A percentile compares a stretch with the other conserved stretches of the same genome.
Evolutionary conservation across 2,797 vertebrate species (phyloP).

Genomic region (Halcyon chelicuti): DNA sequence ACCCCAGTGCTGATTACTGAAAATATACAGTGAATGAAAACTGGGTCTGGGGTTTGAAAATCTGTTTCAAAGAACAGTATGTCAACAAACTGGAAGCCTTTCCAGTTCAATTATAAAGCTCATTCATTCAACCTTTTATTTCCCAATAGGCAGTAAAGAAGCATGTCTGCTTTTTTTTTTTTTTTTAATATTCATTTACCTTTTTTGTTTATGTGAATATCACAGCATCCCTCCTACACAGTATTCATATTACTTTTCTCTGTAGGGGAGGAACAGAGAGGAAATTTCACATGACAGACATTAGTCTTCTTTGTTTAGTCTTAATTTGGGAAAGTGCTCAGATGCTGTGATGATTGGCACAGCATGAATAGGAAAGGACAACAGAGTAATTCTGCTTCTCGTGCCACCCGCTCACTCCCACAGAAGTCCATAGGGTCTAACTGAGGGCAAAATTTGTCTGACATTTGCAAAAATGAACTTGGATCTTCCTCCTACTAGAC

Average conservation of each 20-base stretch:
- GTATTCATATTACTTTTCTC: neutral
- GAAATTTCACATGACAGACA: slow-evolving; percentile 4
- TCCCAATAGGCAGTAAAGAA: neutral
- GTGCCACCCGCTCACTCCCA: neutral
- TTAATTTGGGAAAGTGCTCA: slow-evolving; percentile 18
- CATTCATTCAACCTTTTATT: neutral
- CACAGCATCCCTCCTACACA: neutral
- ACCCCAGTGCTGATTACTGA: neutral
- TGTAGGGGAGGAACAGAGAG: neutral
- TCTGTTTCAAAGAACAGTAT: neutral
- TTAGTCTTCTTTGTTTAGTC: slow-evolving; percentile 24
- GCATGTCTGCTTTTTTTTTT: neutral
- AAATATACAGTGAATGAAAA: neutral
- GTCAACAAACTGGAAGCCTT: slow-evolving; percentile 1
- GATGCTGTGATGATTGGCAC: slow-evolving; percentile 16
- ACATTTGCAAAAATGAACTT: neutral
- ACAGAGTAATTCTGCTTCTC: neutral
- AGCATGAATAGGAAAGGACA: neutral
- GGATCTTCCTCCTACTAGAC: neutral
- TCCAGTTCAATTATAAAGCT: neutral
- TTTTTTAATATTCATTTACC: neutral
- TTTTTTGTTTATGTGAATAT: neutral
- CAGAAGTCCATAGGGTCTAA: neutral
- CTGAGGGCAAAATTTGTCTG: neutral
- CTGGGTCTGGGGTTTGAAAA: neutral